These are phyloP conservation scores for Neoaliturus tenellus DNA, from an alignment of 2,888 invertebrate species.

Conservation along the genomic window DNA sequence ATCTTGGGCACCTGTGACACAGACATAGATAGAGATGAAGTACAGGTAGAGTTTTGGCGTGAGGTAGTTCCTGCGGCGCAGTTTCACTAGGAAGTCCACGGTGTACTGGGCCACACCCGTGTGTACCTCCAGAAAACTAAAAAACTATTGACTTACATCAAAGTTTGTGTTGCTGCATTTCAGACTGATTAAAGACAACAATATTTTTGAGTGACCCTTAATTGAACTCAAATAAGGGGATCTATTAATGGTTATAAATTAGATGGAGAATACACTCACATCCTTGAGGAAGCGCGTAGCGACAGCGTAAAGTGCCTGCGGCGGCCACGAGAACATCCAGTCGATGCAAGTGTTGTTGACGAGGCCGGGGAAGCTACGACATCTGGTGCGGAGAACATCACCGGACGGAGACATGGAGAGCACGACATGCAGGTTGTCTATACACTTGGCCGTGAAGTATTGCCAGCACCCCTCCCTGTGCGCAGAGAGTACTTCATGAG, in stretches of 20 bases:
- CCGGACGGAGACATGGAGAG: constrained; percentile 93
- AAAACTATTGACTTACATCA: too few species aligned
- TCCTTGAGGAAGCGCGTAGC: constrained; percentile 90
- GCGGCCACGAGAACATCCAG: constrained; percentile 97
- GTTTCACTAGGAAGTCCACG: constrained; percentile 81
- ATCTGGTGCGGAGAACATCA: constrained; percentile 87
- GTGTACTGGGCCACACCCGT: constrained; percentile 84
- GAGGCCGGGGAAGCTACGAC: constrained; percentile 93
- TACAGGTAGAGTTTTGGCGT: constrained; percentile 96
- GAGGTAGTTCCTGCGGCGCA: constrained; percentile 90
- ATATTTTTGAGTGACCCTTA: too few species aligned
- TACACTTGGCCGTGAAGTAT: constrained; percentile 85
- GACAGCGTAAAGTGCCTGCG: constrained; percentile 91
- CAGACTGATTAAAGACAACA: too few species aligned
- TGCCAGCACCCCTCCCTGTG: constrained; percentile 89
- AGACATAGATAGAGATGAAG: constrained; percentile 86
- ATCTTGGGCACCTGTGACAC: constrained; percentile 70
- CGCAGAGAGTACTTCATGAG: too few species aligned
- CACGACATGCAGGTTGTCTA: constrained; percentile 93
- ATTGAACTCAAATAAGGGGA: too few species aligned
- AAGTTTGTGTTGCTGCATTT: too few species aligned
- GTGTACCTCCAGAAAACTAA: constrained; percentile 93
- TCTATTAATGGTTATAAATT: too few species aligned
- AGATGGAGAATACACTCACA: too few species aligned
- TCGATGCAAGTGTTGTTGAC: constrained; percentile 95